Percentiles rank a stretch among this genome's conserved stretches.
phyloP scores from a whole-genome alignment of 2,888 invertebrate species.

The Nasonovia ribisnigri region DNA sequence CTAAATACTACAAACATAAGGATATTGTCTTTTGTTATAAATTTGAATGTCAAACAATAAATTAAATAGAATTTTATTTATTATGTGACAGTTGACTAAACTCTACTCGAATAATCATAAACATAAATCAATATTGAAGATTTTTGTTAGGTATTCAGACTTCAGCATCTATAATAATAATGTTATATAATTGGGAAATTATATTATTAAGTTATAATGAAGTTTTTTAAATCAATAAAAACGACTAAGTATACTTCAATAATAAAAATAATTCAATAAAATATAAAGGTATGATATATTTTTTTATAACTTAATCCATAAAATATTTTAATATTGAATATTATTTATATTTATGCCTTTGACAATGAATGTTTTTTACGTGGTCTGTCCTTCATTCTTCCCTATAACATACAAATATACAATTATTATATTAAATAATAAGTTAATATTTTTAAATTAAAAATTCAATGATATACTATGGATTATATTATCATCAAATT shows the following conservation, averaged over 20 bases:
- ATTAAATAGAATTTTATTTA: too few species aligned
- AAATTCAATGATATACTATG: neutral
- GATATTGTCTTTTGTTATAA: too few species aligned
- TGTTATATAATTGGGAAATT: neutral
- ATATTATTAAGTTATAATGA: too few species aligned
- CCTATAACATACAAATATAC: constrained; percentile 4
- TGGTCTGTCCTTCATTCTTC: neutral
- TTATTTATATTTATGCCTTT: neutral
- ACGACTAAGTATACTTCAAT: neutral
- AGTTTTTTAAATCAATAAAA: too few species aligned
- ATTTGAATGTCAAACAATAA: too few species aligned
- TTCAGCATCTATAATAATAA: neutral
- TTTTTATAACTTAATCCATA: neutral
- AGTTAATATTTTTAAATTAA: neutral
- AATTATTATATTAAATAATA: neutral
- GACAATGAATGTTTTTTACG: neutral
- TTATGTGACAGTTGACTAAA: too few species aligned
- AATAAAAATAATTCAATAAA: neutral
- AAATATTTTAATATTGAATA: neutral
- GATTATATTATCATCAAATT: neutral
- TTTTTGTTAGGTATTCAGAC: too few species aligned
- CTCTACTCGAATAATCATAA: too few species aligned
- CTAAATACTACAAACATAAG: too few species aligned
- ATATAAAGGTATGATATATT: neutral
- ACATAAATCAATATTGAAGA: too few species aligned